Conservation (phyloP, 2,888 invertebrate species). For the Drosophila algonquin region DNA sequence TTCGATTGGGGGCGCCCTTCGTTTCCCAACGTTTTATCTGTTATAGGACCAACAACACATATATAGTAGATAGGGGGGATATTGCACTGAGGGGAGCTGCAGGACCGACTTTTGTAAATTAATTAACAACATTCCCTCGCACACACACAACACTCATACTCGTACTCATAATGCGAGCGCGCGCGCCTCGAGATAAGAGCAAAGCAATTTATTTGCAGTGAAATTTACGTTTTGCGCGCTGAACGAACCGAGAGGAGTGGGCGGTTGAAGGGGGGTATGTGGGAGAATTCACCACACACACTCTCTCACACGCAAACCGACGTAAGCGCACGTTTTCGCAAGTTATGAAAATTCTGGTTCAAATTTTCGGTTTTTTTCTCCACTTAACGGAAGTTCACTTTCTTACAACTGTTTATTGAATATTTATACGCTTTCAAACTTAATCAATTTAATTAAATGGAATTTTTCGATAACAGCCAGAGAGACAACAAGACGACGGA, state of each 20-base stretch:
- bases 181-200: constrained; percentile 73
- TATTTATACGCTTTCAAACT: constrained; percentile 5
- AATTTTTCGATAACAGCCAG: neutral
- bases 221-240: constrained; percentile 77
- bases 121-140: constrained; percentile 72
- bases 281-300: constrained; percentile 73
- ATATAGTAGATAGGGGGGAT: neutral
- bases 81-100: constrained; percentile 3
- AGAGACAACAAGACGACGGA: constrained; percentile 5
- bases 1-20: neutral
- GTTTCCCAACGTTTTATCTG: constrained; percentile 13
- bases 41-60: constrained; percentile 52
- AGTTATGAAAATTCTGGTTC: constrained; percentile 13
- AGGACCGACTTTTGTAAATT: constrained; percentile 50
- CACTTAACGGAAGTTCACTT: constrained; percentile 15
- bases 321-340: constrained; percentile 75
- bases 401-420: neutral
- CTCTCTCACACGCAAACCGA: constrained; percentile 48
- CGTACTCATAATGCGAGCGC: constrained; percentile 57
- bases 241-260: constrained; percentile 29
- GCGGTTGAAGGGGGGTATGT: constrained; percentile 26
- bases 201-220: constrained; percentile 78
- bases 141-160: constrained; percentile 31
- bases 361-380: constrained; percentile 3
- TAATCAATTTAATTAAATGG: neutral